Percentiles rank a stretch among this genome's conserved stretches.
Evolutionary conservation across 2,888 invertebrate species (phyloP).

Genomic region (Sphinx pinastri): DNA sequence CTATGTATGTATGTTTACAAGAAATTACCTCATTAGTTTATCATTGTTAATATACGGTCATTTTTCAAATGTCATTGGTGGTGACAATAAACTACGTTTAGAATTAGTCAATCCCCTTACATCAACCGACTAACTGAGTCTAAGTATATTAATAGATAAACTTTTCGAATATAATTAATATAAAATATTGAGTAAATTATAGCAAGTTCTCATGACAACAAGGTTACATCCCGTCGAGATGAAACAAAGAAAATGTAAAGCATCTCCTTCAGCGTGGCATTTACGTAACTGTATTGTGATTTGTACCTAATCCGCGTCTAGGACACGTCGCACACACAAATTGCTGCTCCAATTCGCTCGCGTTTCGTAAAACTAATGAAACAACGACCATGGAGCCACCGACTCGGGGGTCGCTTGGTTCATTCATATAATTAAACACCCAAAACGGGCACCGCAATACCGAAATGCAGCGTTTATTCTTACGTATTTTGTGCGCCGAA

Average conservation of each 20-base stretch:
- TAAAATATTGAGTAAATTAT: not conserved
- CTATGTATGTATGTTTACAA: too few species aligned
- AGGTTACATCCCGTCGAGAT: constrained; percentile 5
- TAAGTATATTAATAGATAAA: not conserved
- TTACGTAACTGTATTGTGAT: constrained; percentile 56
- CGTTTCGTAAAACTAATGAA: constrained; percentile 73
- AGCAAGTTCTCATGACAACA: not conserved
- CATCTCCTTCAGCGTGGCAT: constrained; percentile 14
- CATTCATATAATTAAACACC: constrained; percentile 53
- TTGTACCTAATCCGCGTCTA: constrained; percentile 46
- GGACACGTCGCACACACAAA: constrained; percentile 75
- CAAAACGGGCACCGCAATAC: constrained; percentile 36
- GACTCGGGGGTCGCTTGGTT: constrained; percentile 60
- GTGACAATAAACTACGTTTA: too few species aligned
- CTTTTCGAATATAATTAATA: not conserved
- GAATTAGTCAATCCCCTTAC: too few species aligned
- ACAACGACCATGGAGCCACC: constrained; percentile 52
- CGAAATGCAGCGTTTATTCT: constrained; percentile 20
- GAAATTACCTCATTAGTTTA: too few species aligned
- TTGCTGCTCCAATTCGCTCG: constrained; percentile 79
- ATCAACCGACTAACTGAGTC: too few species aligned
- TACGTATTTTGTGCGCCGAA: constrained; percentile 12
- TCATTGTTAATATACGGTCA: too few species aligned
- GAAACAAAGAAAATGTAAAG: constrained; percentile 15
- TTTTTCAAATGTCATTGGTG: too few species aligned